These are phyloP conservation scores for Nesoenas mayeri DNA, from an alignment of 2,113 vertebrate genomes.

Conservation along the genomic window DNA sequence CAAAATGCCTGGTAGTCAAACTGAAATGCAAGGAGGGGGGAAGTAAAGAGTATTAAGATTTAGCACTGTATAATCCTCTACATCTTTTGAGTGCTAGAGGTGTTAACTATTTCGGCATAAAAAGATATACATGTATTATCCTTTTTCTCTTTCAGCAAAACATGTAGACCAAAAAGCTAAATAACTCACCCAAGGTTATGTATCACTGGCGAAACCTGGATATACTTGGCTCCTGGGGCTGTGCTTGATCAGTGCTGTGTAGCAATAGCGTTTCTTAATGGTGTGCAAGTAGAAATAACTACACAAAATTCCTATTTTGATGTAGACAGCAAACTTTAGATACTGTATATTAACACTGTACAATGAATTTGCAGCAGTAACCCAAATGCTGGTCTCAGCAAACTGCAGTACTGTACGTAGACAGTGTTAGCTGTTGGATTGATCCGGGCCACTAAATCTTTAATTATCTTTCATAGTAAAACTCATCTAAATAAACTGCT, in stretches of 20 bases:
- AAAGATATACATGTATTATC: neutral
- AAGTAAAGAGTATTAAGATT: neutral
- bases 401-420: neutral
- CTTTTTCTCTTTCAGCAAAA: neutral
- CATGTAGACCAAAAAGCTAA: neutral
- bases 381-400: constrained; percentile 14
- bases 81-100: neutral
- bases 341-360: neutral
- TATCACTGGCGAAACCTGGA: neutral
- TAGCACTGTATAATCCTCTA: neutral
- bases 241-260: neutral
- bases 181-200: neutral
- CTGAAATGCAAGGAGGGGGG: neutral
- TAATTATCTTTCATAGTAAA: constrained; percentile 54
- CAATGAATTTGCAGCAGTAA: constrained; percentile 2
- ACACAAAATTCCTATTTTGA: neutral
- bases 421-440: neutral
- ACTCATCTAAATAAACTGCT: constrained; percentile 44
- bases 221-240: neutral
- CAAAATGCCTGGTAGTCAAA: neutral
- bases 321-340: neutral
- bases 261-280: neutral
- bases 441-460: constrained; percentile 37
- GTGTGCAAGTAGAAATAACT: neutral
- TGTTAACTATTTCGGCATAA: constrained; percentile 17